Conservation (phyloP, 2,888 invertebrate genomes). For the Coecobrya sp. region DNA sequence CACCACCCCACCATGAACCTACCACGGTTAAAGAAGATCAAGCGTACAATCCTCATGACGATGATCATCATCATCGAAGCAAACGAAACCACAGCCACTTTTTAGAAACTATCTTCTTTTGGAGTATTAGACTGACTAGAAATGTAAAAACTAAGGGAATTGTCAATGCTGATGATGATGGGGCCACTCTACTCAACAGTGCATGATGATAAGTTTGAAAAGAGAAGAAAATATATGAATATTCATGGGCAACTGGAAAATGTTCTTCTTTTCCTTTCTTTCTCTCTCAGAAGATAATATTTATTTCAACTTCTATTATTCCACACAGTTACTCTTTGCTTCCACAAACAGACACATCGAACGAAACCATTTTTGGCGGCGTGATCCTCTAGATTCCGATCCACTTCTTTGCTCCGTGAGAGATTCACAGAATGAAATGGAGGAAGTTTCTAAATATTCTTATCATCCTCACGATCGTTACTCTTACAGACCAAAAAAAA, state of each 20-base stretch:
- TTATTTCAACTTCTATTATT: constrained; percentile 59
- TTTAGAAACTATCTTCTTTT: constrained; percentile 53
- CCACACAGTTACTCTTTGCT: constrained; percentile 59
- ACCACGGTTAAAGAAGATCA: constrained; percentile 30
- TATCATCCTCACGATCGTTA: neutral
- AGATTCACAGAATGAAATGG: constrained; percentile 19
- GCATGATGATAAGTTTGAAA: constrained; percentile 81
- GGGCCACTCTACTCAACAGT: constrained; percentile 67
- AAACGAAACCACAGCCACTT: constrained; percentile 53
- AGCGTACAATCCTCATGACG: constrained; percentile 50
- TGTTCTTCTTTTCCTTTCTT: constrained; percentile 77
- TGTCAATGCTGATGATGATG: constrained; percentile 78
- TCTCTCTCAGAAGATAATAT: constrained; percentile 52
- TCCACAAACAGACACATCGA: constrained; percentile 36
- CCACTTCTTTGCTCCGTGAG: neutral
- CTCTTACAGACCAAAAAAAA: neutral
- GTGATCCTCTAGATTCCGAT: constrained; percentile 30
- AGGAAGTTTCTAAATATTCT: constrained; percentile 42
- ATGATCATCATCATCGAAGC: constrained; percentile 43
- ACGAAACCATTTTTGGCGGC: constrained; percentile 20
- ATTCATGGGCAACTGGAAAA: constrained; percentile 85
- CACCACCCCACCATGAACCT: neutral
- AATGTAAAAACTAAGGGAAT: constrained; percentile 78
- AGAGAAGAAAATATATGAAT: constrained; percentile 86
- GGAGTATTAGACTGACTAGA: constrained; percentile 33